phyloP scores from a whole-genome alignment of 2,113 vertebrate genomes.

The Brachypodius melanocephalos region DNA sequence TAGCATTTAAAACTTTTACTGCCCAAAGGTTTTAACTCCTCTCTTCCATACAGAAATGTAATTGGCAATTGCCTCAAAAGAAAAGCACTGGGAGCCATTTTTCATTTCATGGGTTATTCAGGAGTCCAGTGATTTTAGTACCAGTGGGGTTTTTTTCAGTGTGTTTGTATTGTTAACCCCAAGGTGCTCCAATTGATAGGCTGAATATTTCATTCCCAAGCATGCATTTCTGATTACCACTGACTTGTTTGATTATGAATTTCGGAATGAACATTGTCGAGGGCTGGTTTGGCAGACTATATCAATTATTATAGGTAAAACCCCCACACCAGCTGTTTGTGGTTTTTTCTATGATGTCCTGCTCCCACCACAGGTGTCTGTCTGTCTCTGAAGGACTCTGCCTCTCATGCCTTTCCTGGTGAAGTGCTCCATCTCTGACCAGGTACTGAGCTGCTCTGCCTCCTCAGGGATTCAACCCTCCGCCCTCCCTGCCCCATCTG shows the following conservation, averaged over 20 bases:
- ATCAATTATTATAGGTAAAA: not conserved
- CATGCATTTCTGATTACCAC: not conserved
- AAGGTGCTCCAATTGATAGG: not conserved
- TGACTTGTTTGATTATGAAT: not conserved
- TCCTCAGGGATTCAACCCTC: not conserved
- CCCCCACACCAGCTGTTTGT: not conserved
- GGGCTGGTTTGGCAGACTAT: not conserved
- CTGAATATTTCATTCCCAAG: not conserved
- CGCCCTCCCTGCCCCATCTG: not conserved
- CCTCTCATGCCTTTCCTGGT: not conserved
- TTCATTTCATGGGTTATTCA: not conserved
- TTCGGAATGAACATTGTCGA: not conserved
- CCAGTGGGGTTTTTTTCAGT: not conserved
- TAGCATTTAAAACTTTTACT: not conserved
- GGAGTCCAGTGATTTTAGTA: not conserved
- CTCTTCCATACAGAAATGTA: not conserved
- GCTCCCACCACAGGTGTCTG: not conserved
- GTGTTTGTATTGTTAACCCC: not conserved
- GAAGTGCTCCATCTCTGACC: not conserved
- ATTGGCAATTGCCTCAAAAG: not conserved
- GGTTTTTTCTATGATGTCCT: not conserved
- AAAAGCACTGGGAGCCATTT: not conserved
- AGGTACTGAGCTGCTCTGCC: not conserved
- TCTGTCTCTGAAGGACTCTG: not conserved
- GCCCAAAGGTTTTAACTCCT: not conserved